These are phyloP conservation scores for Andricus grossulariae DNA, from an alignment of 1,140 invertebrate species.

Conservation along the genomic window DNA sequence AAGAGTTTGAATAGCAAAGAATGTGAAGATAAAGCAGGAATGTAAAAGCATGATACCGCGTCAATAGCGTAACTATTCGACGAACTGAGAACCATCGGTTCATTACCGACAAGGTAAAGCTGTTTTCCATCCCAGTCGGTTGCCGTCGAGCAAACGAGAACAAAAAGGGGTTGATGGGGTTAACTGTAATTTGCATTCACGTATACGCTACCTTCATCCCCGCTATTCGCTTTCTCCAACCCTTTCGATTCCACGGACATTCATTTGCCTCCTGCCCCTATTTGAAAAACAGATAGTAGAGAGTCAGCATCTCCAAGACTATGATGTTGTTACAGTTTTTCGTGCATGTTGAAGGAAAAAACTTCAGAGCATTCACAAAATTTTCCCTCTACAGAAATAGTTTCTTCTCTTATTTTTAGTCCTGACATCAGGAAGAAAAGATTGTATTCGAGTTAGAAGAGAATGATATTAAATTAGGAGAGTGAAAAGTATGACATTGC, in stretches of 20 bases:
- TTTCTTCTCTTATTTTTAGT: background rate
- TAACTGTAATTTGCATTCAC: slow-evolving; percentile 61
- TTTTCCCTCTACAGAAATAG: background rate
- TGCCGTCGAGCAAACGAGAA: slow-evolving; percentile 46
- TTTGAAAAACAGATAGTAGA: slow-evolving; percentile 38
- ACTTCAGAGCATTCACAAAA: background rate
- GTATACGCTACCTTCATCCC: slow-evolving; percentile 38
- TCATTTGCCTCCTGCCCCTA: slow-evolving; percentile 27
- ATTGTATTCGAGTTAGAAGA: too few species aligned
- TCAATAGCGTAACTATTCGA: too few species aligned
- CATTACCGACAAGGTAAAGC: slow-evolving; percentile 55
- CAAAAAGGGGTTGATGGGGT: slow-evolving; percentile 54
- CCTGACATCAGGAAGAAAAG: too few species aligned
- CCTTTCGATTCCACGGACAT: slow-evolving; percentile 21
- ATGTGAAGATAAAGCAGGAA: too few species aligned
- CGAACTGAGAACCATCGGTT: slow-evolving; percentile 30
- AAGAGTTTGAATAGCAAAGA: too few species aligned
- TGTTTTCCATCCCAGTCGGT: slow-evolving; percentile 42
- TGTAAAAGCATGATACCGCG: too few species aligned
- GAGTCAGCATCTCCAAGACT: slow-evolving; percentile 32
- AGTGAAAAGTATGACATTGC: too few species aligned
- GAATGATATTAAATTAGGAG: too few species aligned
- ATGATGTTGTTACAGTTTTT: too few species aligned
- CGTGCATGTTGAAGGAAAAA: too few species aligned
- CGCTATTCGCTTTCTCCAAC: background rate